These are phyloP conservation scores for Caretta caretta DNA, from an alignment of 2,113 vertebrate genomes.

Conservation along the genomic window DNA sequence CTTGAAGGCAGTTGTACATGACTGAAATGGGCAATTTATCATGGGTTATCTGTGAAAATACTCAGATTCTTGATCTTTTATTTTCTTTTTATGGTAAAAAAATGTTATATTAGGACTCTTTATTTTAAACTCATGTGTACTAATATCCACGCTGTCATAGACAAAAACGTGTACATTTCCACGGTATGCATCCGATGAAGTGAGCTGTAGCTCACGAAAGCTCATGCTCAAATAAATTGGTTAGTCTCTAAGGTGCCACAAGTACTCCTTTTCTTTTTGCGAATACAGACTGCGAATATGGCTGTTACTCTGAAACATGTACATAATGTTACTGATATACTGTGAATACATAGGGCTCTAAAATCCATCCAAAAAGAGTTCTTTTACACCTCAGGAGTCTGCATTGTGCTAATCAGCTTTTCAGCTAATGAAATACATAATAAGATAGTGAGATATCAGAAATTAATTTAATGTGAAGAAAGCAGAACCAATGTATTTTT, in stretches of 20 bases:
- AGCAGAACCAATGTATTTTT: background rate
- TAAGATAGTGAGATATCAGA: background rate
- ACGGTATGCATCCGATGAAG: too few species aligned
- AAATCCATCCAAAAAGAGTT: background rate
- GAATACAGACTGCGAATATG: too few species aligned
- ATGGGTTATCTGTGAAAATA: background rate
- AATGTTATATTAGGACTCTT: background rate
- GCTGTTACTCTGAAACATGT: background rate
- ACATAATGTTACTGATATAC: background rate
- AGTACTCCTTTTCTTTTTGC: too few species aligned
- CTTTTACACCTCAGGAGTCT: background rate
- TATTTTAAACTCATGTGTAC: background rate
- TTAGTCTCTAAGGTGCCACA: too few species aligned
- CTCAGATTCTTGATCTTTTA: background rate
- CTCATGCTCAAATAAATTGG: too few species aligned
- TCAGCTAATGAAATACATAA: background rate
- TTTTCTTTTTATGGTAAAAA: background rate
- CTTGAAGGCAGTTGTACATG: background rate
- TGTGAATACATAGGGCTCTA: background rate
- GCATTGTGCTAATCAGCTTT: background rate
- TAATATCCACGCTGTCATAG: background rate
- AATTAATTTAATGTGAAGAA: background rate
- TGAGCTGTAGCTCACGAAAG: too few species aligned
- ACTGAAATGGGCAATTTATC: background rate
- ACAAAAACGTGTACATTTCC: background rate